Evolutionary conservation across 2,797 vertebrate species (phyloP).

Genomic region (Gephyroberyx darwinii): DNA sequence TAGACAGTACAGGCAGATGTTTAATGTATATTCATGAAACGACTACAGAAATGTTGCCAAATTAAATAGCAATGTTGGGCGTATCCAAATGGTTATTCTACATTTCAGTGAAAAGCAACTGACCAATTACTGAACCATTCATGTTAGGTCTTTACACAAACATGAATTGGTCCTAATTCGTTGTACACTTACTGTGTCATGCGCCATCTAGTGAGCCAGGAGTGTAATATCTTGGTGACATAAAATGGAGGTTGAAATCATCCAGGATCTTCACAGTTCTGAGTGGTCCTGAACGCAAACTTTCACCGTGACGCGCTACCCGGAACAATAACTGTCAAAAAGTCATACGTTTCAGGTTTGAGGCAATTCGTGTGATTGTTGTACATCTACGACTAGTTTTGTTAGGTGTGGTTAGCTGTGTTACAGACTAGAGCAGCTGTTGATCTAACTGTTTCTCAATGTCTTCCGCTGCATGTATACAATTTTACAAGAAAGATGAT

Average conservation of each 20-base stretch:
- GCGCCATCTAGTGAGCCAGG: slow-evolving; percentile 42
- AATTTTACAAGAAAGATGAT: slow-evolving; percentile 29
- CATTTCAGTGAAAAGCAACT: too few species aligned
- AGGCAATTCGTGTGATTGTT: background rate
- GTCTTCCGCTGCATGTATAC: slow-evolving; percentile 43
- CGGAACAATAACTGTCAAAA: slow-evolving; percentile 61
- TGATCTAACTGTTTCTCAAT: slow-evolving; percentile 24
- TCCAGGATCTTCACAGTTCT: fast-evolving
- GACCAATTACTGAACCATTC: too few species aligned
- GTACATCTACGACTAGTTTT: background rate
- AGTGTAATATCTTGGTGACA: background rate
- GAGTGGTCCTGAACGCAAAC: slow-evolving; percentile 28
- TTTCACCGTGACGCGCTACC: slow-evolving; percentile 12
- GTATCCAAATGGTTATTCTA: too few species aligned
- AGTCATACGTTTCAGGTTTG: too few species aligned
- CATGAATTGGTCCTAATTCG: too few species aligned
- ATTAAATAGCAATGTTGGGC: too few species aligned
- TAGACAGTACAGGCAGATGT: too few species aligned
- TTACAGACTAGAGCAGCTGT: background rate
- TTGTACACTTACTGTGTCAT: background rate
- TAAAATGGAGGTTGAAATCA: background rate
- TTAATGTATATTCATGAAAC: too few species aligned
- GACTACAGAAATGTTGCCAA: too few species aligned
- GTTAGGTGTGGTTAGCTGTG: background rate
- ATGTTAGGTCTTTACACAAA: too few species aligned